These are phyloP conservation scores for Magallana ariakensis DNA, from an alignment of 1,140 invertebrate species.

Conservation along the genomic window DNA sequence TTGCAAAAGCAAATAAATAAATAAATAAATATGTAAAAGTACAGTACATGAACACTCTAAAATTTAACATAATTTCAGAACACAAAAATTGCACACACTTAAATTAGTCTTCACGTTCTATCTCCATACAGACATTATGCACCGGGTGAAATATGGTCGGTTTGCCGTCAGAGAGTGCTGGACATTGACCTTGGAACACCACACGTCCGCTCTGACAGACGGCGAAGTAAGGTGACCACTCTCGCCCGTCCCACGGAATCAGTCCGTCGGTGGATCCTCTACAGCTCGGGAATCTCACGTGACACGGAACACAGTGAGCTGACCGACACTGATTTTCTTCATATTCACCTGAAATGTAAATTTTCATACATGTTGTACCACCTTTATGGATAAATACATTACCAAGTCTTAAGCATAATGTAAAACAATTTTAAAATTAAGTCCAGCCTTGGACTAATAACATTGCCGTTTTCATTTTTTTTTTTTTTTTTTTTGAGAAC, in stretches of 20 bases:
- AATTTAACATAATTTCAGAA: background rate
- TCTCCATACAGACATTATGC: slow-evolving; percentile 24
- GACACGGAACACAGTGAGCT: slow-evolving; percentile 60
- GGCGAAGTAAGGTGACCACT: slow-evolving; percentile 53
- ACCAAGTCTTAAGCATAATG: too few relatives aligned
- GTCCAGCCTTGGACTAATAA: too few relatives aligned
- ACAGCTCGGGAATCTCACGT: slow-evolving; percentile 57
- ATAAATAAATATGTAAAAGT: background rate
- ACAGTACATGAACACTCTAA: background rate
- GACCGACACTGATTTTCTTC: slow-evolving; percentile 51
- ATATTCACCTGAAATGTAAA: slow-evolving; percentile 58
- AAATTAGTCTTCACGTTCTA: background rate
- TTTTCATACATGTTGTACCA: background rate
- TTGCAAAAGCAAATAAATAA: background rate
- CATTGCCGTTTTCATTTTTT: too few relatives aligned
- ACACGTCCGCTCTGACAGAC: slow-evolving; percentile 56
- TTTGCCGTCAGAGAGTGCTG: background rate
- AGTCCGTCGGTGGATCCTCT: slow-evolving; percentile 55
- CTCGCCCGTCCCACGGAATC: slow-evolving; percentile 51
- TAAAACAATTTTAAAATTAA: too few relatives aligned
- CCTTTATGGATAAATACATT: too few relatives aligned
- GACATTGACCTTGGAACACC: slow-evolving; percentile 50
- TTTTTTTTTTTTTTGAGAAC: background rate
- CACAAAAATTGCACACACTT: background rate
- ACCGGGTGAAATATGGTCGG: slow-evolving; percentile 34